Base-by-base conservation (phyloP, 2,113 vertebrate species). In the Hippopotamus amphibius region DNA sequence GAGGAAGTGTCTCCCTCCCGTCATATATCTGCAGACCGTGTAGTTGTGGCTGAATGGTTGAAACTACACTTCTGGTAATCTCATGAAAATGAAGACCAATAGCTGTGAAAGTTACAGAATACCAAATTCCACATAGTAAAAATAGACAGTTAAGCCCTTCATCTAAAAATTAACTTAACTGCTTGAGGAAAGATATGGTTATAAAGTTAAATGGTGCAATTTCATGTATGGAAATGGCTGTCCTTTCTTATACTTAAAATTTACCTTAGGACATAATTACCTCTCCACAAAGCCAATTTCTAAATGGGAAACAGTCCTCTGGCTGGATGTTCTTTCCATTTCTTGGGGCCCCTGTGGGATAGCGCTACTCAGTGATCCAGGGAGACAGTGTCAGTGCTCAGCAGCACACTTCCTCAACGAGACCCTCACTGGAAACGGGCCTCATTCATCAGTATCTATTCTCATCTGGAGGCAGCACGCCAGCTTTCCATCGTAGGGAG, bases 281-380 rank as follows among this genome's bases (percentile, higher is more conserved):
- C 83, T 95, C 59, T 84, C 85, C 66, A 79, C 80, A 95, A 98
- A 98, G 96, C 80, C 97, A 98, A n/a, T 92, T 98, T 98, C 88
- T 96, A 97, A 96, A 96, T 97, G 97, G 97, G 98, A 98, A 98
- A 93, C 90, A 91, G 84, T 97, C 95, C 90, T 48, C 90, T 83
- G 83, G 57, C 1, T 11, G 96, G 95, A 53, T 76, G 97, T 97
- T 87, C 96, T 94, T 97, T 97, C 81, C 46, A 43, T 97, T 92
- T 80, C 76, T 72, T 76, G 63, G 83, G 96, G 81, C 7, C 93
- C 91, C 61, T 30, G 43, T 76, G 94, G 87, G 96, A 57, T 76
- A 90, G 82, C n/a, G 15, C 93, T 93, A 15, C 96, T 77, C 57
- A 19, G 55, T 43, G 88, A 96, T 94, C 93, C 71, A 9, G 79